phyloP scores from a whole-genome alignment of 2,888 invertebrate genomes.

The Pseudeuparius sepicola region DNA sequence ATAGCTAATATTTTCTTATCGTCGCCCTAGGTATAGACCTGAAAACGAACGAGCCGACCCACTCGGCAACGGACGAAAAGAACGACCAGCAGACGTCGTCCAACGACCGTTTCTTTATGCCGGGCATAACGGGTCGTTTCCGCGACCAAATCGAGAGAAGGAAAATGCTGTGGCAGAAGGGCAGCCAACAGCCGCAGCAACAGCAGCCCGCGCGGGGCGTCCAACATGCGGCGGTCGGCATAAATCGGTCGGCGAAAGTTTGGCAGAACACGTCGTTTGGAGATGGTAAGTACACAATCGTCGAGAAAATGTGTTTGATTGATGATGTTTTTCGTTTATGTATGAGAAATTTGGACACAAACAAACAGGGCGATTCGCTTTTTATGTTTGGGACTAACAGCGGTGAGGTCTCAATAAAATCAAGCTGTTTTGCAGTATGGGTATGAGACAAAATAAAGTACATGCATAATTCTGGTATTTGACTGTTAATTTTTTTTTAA shows the following conservation, averaged over 20 bases:
- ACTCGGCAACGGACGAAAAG: conserved; percentile 42
- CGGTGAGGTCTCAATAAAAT: not conserved
- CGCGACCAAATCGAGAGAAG: conserved; percentile 85
- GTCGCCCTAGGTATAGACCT: too few relatives aligned
- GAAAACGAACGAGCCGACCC: too few relatives aligned
- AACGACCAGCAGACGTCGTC: conserved; percentile 43
- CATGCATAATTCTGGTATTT: too few relatives aligned
- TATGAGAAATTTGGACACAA: too few relatives aligned
- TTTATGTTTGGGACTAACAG: too few relatives aligned
- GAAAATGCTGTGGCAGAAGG: conserved; percentile 83
- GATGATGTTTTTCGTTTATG: conserved; percentile 1
- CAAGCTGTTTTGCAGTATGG: not conserved
- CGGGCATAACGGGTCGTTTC: conserved; percentile 54
- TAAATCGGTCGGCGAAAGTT: conserved; percentile 30
- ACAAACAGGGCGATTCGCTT: too few relatives aligned
- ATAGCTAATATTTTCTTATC: too few relatives aligned
- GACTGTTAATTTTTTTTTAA: too few relatives aligned
- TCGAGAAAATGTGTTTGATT: too few relatives aligned
- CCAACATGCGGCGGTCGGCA: conserved; percentile 26
- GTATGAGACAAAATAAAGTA: too few relatives aligned
- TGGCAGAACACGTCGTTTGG: conserved; percentile 85
- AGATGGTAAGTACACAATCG: conserved; percentile 63
- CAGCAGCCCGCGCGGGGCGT: conserved; percentile 25
- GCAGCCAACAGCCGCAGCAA: conserved; percentile 32
- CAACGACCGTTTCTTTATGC: conserved; percentile 38